Evolutionary conservation across 2,113 vertebrate genomes (phyloP), one percentile per base, ranked within the genome.

Genomic region (Morone chrysops): DNA sequence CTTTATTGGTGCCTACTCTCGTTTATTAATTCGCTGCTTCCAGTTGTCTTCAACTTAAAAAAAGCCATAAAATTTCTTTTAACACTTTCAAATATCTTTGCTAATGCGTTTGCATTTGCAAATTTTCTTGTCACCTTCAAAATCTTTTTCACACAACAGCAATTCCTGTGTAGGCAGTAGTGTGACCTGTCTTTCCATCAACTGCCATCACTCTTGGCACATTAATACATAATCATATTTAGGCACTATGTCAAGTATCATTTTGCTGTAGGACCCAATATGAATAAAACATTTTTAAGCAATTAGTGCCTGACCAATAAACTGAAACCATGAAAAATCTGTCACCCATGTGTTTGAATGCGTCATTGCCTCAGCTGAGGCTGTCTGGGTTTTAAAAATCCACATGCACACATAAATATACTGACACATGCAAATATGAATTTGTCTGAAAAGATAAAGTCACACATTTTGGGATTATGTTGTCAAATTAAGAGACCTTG

Each of bases 101-200:
- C 41, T 7, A 36, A 43, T 43, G 8, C 67, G 45, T 57, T 66
- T 57, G 53, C 67, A 53, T 57, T 66, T 57, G 53, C 43, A 77
- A 25, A 61, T 56, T 69, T 54, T 81, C 22, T 74, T 68, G 54
- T 60, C 51, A 50, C 43, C 54, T 60, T 73, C 31, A 67, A 67
- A 60, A 75, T 74, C 8, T 73, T 81, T 78, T 81, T 82, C 75
- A 75, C 71, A 53, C 16, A 5, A 48, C 51, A 67, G 57, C 67
- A 31, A 82, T 70, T 14, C 74, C 38, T 62, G 71, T 72, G 78
- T 53, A 72, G 70, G 75, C 81, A 86, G 83, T 43, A 71, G 45
- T 8, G 43, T 14, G 82, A 80, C 47, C 62, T 3, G 48, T 61
- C 69, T 83, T 88, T 78, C 20, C 31, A 66, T 81, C 60, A 66